Evolutionary conservation across 2,888 invertebrate species (phyloP), one percentile per base, ranked within the genome.

Genomic region (Parnassius apollo): DNA sequence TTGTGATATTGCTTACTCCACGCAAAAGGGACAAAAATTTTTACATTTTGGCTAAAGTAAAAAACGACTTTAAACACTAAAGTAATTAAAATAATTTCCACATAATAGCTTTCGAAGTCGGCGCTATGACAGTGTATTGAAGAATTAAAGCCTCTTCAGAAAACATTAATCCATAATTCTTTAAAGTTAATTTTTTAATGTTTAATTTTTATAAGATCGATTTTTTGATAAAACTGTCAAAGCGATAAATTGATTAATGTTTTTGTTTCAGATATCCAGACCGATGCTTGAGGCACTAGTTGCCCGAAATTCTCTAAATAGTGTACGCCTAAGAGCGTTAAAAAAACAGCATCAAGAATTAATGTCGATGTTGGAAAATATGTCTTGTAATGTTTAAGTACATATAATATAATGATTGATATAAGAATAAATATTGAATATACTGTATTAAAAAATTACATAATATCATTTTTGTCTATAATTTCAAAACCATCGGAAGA

Each of bases 401-500:
- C 62, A 53, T 51, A 61, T 57, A 35, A 66, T 57, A 10, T n/a
- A 62, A 56, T 42, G 1, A 49, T 11, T 42, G 25, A 52, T 10
- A 61, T 57, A 10, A 48, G 35, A 35, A 35, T 35, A 35, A 35
- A 35, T 35, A 35, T 35, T 35, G 35, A 35, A 13, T 12, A 13
- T 44, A 13, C 4, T 62, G 18, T 59, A 60, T 60, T 62, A 62
- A 65, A 51, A 61, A 64, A 62, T 77, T 82, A 86, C 67, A 79
- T 75, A 66, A 89, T 71, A 64, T 91, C 91, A 76, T 79, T 83
- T 80, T 87, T 82, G 70, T 91, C 88, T 71, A 91, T 82, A 55
- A 91, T 88, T 83, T 90, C 91, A 78, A 91, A 91, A n/a, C 89
- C 91, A 79, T 91, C 91, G 56, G 91, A 85, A 48, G 88, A 90